Evolutionary conservation across 2,113 vertebrate species (phyloP), one percentile per base, ranked within the genome.

Genomic region (Scomber colias): DNA sequence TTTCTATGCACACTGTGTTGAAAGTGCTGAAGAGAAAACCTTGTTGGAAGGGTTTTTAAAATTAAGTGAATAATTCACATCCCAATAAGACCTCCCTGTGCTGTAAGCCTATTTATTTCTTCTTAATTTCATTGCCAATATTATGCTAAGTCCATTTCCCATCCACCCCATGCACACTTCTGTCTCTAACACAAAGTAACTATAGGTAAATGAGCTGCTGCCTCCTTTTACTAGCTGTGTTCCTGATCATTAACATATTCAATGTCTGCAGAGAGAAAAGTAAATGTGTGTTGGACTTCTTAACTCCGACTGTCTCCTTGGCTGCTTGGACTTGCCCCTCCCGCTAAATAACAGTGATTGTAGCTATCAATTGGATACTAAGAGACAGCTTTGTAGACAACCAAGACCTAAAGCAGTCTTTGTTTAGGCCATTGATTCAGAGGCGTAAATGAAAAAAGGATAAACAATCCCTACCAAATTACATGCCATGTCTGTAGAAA

Each of bases 401-500:
- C 21, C 5, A 14, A 61, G 48, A 16, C 31, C 63, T 61, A 27
- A 62, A 68, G 51, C 16, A 35, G n/a, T 55, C 15, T 80, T 35
- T 68, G 72, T 82, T 79, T 48, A 17, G 0, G 0, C 3, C 1
- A n/a, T 64, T 35, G 40, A 67, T 79, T 79, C 62, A 57, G 61
- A 72, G 56, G 44, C 1, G 7, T 49, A 13, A 35, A 78, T 60
- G 17, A 12, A 44, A 21, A 48, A 71, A n/a, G 50, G 24, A 51
- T 48, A 53, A 83, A 83, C 54, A 51, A 44, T 67, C 66, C 69
- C 60, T 14, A 8, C 11, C 11, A 75, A 89, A 79, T 69, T 75
- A 82, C 59, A 30, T 13, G 78, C 56, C 71, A 21, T 46, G 68
- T 81, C 75, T 40, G 45, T 53, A 59, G 72, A 72, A 81, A 80